Evolutionary conservation across 1,140 invertebrate species (phyloP), one percentile per base, ranked within the genome.

Genomic region (Prorops nasuta): DNA sequence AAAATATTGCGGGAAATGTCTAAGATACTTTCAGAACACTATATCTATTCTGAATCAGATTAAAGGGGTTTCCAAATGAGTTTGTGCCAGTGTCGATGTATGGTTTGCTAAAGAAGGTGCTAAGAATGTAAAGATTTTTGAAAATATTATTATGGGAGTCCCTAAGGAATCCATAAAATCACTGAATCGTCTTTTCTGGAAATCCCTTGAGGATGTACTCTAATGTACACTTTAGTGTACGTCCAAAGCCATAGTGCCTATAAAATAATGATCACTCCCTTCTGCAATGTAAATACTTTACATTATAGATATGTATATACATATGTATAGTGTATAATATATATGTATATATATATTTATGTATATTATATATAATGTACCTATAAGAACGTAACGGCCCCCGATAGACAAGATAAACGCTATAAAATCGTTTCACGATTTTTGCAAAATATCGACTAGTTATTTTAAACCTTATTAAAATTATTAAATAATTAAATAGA

Each of bases 161-260:
- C n/a, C n/a, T n/a, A n/a, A n/a, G n/a, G n/a, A n/a, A n/a, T n/a
- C 50, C 12, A 18, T 42, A 34, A 35, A 57, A 31, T 54, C 54
- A 17, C 14, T 19, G 40, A 51, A 48, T 54, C 37, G 32, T 57
- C 44, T 54, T 21, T 20, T 56, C 56, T 54, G 56, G 48, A 71
- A 72, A 64, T 64, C 67, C 69, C 67, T 71, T 70, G 40, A 70
- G 74, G 70, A 77, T 76, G 71, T 76, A 76, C 74, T 54, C 71
- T 74, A 70, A 73, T 66, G 64, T 67, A 72, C 70, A 75, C 68
- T 64, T 76, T 76, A 74, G 72, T 66, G 74, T 76, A 76, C 68
- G 71, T 77, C 73, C 72, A 69, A 76, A 78, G 75, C 75, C 75
- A 77, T 77, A 77, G 75, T 77, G 75, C 75, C 75, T 77, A 76